phyloP scores from a whole-genome alignment of 1,140 invertebrate genomes.

The Zaprionus davidi region DNA sequence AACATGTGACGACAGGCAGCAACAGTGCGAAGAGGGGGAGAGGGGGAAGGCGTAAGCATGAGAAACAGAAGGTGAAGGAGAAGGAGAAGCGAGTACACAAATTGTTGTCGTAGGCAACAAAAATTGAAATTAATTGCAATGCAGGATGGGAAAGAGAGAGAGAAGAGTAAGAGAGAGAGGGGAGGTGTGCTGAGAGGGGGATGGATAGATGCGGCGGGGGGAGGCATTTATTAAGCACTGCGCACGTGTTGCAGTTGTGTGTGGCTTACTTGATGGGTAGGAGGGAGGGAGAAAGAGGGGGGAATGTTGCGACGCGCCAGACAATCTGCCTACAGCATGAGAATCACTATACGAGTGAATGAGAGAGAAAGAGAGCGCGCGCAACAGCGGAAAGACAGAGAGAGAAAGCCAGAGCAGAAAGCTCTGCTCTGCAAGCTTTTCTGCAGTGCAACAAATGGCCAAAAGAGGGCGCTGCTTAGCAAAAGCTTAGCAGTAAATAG shows the following conservation, averaged over 20 bases:
- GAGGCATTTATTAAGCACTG: constrained; percentile 24
- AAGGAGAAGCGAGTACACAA: constrained; percentile 22
- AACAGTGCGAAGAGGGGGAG: not conserved
- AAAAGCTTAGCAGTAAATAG: constrained; percentile 28
- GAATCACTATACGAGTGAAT: constrained; percentile 13
- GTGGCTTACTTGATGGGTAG: not conserved
- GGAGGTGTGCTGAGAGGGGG: not conserved
- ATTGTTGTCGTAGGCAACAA: constrained; percentile 70
- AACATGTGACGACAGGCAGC: constrained; percentile 45
- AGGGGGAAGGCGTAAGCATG: not conserved
- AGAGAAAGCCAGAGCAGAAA: constrained; percentile 19
- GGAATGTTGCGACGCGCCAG: constrained; percentile 41
- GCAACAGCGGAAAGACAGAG: not conserved
- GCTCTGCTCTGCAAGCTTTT: constrained; percentile 54
- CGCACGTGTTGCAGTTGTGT: constrained; percentile 61
- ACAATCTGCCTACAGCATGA: constrained; percentile 62
- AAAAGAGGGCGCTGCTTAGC: constrained; percentile 37
- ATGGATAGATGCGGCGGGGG: not conserved
- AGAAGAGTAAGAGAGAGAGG: not conserved
- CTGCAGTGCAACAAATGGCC: constrained; percentile 16
- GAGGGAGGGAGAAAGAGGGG: not conserved
- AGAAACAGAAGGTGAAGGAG: constrained; percentile 12
- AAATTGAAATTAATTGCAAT: constrained; percentile 69
- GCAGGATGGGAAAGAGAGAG: constrained; percentile 12
- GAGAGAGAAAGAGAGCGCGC: not conserved